phyloP scores from a whole-genome alignment of 2,888 invertebrate species.

The Limnephilus rhombicus region DNA sequence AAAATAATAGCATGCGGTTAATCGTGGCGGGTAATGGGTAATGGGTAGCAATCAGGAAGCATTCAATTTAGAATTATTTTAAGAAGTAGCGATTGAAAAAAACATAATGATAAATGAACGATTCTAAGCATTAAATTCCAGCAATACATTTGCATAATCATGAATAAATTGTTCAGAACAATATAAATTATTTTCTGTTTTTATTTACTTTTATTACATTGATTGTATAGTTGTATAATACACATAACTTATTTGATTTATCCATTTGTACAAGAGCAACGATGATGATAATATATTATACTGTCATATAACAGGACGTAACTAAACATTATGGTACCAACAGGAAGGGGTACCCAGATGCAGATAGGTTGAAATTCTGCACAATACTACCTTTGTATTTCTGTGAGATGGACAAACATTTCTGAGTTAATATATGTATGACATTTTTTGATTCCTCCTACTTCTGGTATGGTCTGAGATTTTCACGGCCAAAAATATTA shows the following conservation, averaged over 20 bases:
- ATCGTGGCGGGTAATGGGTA: too few relatives aligned
- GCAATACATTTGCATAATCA: not conserved
- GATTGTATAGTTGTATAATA: not conserved
- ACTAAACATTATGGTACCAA: not conserved
- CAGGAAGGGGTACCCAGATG: not conserved
- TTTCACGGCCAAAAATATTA: too few relatives aligned
- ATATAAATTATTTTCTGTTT: not conserved
- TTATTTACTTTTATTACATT: not conserved
- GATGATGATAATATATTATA: not conserved
- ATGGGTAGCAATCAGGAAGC: not conserved
- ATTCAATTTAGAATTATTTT: not conserved
- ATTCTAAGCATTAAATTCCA: not conserved
- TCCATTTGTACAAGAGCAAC: not conserved
- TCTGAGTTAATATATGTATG: too few relatives aligned
- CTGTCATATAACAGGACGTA: not conserved
- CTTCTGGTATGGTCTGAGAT: too few relatives aligned
- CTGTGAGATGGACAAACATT: too few relatives aligned
- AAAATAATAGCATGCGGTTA: not conserved
- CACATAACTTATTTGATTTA: not conserved
- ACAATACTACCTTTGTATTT: not conserved
- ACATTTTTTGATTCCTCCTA: too few relatives aligned
- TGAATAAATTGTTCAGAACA: not conserved
- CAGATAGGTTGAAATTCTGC: not conserved
- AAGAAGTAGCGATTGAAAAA: not conserved
- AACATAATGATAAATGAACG: not conserved